Conservation (phyloP, 2,888 invertebrate genomes). For the Drosophila kuntzei region DNA sequence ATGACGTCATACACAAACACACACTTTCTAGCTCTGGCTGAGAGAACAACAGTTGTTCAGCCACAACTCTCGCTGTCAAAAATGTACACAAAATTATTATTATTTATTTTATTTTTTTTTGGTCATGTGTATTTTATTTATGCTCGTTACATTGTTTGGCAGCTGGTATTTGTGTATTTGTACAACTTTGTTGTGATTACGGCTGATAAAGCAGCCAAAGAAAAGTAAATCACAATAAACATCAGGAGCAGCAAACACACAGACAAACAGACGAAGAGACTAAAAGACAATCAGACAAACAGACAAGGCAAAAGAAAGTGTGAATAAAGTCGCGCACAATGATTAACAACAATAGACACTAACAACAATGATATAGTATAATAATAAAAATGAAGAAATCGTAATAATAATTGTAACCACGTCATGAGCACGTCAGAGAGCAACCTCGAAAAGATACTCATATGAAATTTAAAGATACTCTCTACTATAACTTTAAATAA, state of each 20-base stretch:
- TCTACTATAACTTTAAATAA: not conserved
- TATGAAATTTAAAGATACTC: constrained; percentile 8
- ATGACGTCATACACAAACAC: constrained; percentile 30
- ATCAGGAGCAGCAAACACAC: constrained; percentile 17
- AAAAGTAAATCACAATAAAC: constrained; percentile 77
- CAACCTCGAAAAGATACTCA: not conserved
- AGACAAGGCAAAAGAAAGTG: constrained; percentile 70
- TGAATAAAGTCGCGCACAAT: constrained; percentile 77
- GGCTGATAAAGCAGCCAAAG: constrained; percentile 72
- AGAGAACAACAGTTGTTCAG: constrained; percentile 46
- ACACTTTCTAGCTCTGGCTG: constrained; percentile 44
- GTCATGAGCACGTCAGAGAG: constrained; percentile 73
- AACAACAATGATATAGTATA: constrained; percentile 63
- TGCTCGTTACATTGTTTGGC: constrained; percentile 54
- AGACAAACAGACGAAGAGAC: constrained; percentile 7
- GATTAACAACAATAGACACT: constrained; percentile 67
- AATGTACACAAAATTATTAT: constrained; percentile 15
- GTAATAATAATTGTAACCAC: constrained; percentile 78
- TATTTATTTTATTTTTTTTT: constrained; percentile 24
- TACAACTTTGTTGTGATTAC: constrained; percentile 76
- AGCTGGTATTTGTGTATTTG: constrained; percentile 46
- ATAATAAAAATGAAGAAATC: constrained; percentile 59
- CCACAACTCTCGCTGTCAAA: constrained; percentile 45
- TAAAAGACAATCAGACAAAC: constrained; percentile 6
- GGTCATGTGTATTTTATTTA: constrained; percentile 31